Conservation (phyloP, 2,888 invertebrate genomes). For the Agrypnus murinus region DNA sequence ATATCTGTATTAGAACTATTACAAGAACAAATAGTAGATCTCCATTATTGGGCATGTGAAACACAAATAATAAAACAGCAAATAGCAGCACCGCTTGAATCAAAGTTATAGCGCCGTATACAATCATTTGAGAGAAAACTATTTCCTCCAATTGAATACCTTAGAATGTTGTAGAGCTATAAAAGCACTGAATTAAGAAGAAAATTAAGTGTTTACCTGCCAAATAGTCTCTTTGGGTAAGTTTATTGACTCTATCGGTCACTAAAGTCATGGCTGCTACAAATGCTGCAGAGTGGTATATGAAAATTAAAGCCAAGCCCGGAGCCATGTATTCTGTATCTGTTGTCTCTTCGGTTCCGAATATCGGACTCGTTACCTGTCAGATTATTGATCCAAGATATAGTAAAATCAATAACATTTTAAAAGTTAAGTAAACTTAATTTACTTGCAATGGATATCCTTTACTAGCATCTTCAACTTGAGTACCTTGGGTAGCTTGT, state of each 20-base stretch:
- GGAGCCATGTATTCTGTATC: constrained; percentile 51
- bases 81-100: constrained; percentile 48
- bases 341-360: constrained; percentile 34
- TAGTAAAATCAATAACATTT: neutral
- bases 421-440: neutral
- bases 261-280: constrained; percentile 47
- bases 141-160: constrained; percentile 49
- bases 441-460: constrained; percentile 48
- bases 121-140: constrained; percentile 49
- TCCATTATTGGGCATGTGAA: constrained; percentile 36
- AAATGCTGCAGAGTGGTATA: constrained; percentile 51
- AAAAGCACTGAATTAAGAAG: constrained; percentile 5
- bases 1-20: constrained; percentile 46
- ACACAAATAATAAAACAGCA: constrained; percentile 41
- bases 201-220: constrained; percentile 39
- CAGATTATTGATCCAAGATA: neutral
- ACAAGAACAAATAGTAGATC: constrained; percentile 32
- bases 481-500: constrained; percentile 37
- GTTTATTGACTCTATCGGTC: constrained; percentile 38
- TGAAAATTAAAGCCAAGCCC: constrained; percentile 45
- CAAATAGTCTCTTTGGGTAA: constrained; percentile 47
- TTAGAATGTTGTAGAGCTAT: neutral
- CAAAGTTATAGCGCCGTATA: constrained; percentile 48
- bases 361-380: constrained; percentile 47
- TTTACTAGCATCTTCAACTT: constrained; percentile 19